Percentiles rank a stretch among this genome's conserved stretches.
Evolutionary conservation across 2,797 vertebrate genomes (phyloP).

Genomic region (Phrynocephalus vlangalii): DNA sequence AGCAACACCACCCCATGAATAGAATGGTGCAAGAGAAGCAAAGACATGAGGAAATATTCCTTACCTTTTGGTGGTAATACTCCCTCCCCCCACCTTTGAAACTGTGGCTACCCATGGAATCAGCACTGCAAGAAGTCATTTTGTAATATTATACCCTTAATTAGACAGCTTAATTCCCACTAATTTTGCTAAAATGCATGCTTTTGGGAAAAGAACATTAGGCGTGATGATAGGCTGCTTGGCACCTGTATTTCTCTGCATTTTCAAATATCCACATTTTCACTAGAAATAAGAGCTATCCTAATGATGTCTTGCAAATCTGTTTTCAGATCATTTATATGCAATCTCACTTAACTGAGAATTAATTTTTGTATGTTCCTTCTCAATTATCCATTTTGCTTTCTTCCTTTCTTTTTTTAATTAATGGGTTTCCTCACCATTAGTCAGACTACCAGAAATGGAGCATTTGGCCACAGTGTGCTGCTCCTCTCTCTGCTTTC

Average conservation of each 20-base stretch:
- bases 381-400: conserved; percentile 49
- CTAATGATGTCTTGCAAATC: conserved; percentile 43
- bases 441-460: conserved; percentile 52
- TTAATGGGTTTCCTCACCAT: conserved; percentile 47
- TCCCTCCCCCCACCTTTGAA: neutral
- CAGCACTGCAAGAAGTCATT: neutral
- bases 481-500: conserved; percentile 38
- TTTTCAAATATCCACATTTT: conserved; percentile 26
- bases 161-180: conserved; percentile 9
- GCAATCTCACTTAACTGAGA: conserved; percentile 43
- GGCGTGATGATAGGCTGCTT: conserved; percentile 34
- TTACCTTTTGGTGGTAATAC: neutral
- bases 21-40: neutral
- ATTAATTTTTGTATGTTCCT: conserved; percentile 48
- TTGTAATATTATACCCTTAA: conserved; percentile 2
- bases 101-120: neutral
- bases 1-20: neutral
- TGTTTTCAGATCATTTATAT: conserved; percentile 50
- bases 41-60: neutral
- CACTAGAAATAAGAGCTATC: conserved; percentile 15
- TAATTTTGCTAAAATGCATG: conserved; percentile 14
- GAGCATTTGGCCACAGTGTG: neutral
- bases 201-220: conserved; percentile 28
- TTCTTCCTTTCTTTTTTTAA: conserved; percentile 33
- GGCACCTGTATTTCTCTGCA: conserved; percentile 35